Percentiles rank a stretch among this genome's conserved stretches.
Conservation (phyloP, 1,140 invertebrate genomes). For the Latrodectus geometricus region DNA sequence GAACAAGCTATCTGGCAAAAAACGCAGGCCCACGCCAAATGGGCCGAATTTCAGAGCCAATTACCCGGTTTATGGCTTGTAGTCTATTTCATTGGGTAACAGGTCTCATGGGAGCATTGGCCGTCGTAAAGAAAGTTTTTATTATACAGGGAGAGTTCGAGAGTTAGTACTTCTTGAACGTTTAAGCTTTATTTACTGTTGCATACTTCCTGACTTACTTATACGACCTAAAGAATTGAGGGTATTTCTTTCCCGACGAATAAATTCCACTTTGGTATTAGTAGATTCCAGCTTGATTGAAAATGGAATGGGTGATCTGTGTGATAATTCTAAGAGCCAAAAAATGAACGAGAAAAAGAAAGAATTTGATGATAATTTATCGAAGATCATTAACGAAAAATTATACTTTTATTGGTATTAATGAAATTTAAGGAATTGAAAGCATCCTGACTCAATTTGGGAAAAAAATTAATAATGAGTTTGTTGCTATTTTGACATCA, state of each 20-base stretch:
- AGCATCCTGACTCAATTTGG: no score
- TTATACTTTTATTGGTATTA: no score
- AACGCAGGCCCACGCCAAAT: conserved; percentile 15
- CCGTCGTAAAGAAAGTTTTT: conserved; percentile 48
- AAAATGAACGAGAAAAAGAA: no score
- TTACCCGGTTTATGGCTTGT: conserved; percentile 54
- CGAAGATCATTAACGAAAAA: no score
- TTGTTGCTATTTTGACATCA: no score
- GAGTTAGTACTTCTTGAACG: conserved; percentile 31
- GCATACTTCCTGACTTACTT: conserved; percentile 35
- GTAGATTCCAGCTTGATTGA: neutral
- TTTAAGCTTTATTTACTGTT: conserved; percentile 55
- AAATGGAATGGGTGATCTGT: neutral
- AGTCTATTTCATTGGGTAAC: conserved; percentile 51
- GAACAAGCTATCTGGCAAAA: conserved; percentile 37
- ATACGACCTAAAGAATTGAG: neutral
- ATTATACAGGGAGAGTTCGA: conserved; percentile 23
- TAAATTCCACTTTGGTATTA: neutral
- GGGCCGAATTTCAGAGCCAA: conserved; percentile 48
- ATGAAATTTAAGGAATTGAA: no score
- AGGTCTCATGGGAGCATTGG: conserved; percentile 5
- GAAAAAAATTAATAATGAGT: no score
- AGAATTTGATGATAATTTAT: no score
- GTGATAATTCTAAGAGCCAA: no score
- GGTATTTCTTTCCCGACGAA: neutral